Base-by-base conservation (phyloP, 2,113 vertebrate genomes). In the Ailurus styani region DNA sequence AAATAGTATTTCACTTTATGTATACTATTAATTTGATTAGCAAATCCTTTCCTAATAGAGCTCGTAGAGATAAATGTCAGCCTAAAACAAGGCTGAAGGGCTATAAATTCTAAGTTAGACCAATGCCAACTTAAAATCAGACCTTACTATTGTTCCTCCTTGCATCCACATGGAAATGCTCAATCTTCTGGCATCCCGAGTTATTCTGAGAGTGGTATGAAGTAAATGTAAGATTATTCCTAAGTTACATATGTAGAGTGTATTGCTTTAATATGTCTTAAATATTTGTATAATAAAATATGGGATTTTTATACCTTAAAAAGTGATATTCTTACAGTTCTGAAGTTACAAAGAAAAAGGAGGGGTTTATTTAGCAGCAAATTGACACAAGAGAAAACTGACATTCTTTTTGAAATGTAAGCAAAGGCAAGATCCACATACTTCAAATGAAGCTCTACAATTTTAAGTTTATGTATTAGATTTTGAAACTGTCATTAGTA, bases 1-100 rank as follows among this genome's bases (percentile, higher is more conserved):
- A 88, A 97, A 85, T 79, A 47, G 27, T 37, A 29, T 87, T 85
- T 94, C 15, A 45, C 5, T 86, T 95, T 87, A 91, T 82, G 5
- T 91, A 90, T 62, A 77, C 27, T 75, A 62, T 79, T 94, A 88
- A 95, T 84, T 90, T 93, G 86, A 87, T 87, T 92, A 95, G 82
- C 50, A 96, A 93, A 88, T 18, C 1, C 4, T 85, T 93, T 77
- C 7, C 50, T 79, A 86, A 62, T 20, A 90, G 68, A 75, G 31
- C 29, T 87, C 29, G 73, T 15, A 83, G 87, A 90, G 6, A 70
- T 87, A 90, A 70, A 57, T 10, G 4, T 68, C 60, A 84, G 29
- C 8, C 7, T 95, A 25, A 73, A 40, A 72, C 31, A 14, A 81
- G 18, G 23, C 52, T 42, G 15, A 87, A 54, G 12, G 86, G 7